These are phyloP conservation scores for Larimichthys crocea DNA, from an alignment of 2,113 vertebrate species.

Conservation along the genomic window DNA sequence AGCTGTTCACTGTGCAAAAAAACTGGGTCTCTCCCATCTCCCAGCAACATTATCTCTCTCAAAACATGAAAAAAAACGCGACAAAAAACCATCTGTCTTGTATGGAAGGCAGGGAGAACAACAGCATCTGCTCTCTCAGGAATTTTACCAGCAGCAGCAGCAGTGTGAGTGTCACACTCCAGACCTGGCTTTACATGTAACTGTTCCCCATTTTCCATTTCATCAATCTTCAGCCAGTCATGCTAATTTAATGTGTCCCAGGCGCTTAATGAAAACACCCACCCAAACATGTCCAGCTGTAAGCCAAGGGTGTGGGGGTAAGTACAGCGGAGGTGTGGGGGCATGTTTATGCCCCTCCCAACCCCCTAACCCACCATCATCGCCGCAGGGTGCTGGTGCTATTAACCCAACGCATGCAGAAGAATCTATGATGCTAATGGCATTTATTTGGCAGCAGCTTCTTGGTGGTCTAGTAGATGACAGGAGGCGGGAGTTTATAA, in stretches of 20 bases:
- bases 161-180: conserved; percentile 11
- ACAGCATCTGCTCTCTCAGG: conserved; percentile 58
- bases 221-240: conserved; percentile 64
- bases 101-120: conserved; percentile 4
- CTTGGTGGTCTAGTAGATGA: not conserved
- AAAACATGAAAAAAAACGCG: not conserved
- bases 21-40: conserved; percentile 28
- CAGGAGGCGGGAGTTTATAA: not conserved
- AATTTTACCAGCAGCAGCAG: conserved; percentile 13
- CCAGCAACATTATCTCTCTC: conserved; percentile 7
- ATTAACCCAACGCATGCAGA: conserved; percentile 52
- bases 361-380: conserved; percentile 21
- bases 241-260: conserved; percentile 56
- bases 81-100: conserved; percentile 53
- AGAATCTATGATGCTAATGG: conserved; percentile 52
- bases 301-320: conserved; percentile 5
- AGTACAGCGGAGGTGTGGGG: conserved; percentile 5
- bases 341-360: conserved; percentile 14
- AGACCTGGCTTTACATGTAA: conserved; percentile 1
- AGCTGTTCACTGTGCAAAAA: conserved; percentile 1
- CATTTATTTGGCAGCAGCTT: conserved; percentile 34
- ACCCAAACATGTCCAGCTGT: conserved; percentile 56
- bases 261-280: conserved; percentile 55
- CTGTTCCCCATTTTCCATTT: conserved; percentile 48
- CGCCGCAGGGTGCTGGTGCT: conserved; percentile 47